Evolutionary conservation across 2,888 invertebrate species (phyloP).

Genomic region (Anarsia innoxiella): DNA sequence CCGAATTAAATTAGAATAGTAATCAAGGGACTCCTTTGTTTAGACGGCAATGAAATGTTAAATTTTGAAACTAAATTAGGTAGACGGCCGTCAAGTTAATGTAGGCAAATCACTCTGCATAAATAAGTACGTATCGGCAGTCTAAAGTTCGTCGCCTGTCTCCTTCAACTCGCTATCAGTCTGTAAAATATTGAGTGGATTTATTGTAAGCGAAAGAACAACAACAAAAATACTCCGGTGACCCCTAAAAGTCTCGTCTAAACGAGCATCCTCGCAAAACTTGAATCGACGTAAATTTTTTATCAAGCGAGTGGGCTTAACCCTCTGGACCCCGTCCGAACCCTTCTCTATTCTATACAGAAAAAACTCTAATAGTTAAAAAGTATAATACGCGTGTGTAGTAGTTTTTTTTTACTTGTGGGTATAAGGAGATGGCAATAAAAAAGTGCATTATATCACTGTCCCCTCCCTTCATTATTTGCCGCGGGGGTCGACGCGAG

Average conservation of each 20-base stretch:
- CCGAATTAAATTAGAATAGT: conserved; percentile 69
- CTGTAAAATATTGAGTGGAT: conserved; percentile 5
- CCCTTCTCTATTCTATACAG: conserved; percentile 59
- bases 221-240: conserved; percentile 36
- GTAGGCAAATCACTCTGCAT: conserved; percentile 4
- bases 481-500: conserved; percentile 49
- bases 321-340: conserved; percentile 53
- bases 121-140: background rate
- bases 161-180: too few species aligned
- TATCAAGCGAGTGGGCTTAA: conserved; percentile 52
- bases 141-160: too few species aligned
- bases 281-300: conserved; percentile 63
- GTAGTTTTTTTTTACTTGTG: conserved; percentile 67
- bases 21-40: conserved; percentile 53
- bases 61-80: conserved; percentile 29
- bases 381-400: conserved; percentile 62
- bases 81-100: conserved; percentile 6
- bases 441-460: conserved; percentile 75
- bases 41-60: conserved; percentile 24
- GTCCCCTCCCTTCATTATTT: conserved; percentile 67
- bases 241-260: conserved; percentile 40
- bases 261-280: conserved; percentile 47
- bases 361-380: conserved; percentile 70
- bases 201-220: conserved; percentile 20
- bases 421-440: conserved; percentile 71